These are phyloP conservation scores for Leptodactylus fuscus DNA, from an alignment of 2,113 vertebrate genomes.

Conservation along the genomic window DNA sequence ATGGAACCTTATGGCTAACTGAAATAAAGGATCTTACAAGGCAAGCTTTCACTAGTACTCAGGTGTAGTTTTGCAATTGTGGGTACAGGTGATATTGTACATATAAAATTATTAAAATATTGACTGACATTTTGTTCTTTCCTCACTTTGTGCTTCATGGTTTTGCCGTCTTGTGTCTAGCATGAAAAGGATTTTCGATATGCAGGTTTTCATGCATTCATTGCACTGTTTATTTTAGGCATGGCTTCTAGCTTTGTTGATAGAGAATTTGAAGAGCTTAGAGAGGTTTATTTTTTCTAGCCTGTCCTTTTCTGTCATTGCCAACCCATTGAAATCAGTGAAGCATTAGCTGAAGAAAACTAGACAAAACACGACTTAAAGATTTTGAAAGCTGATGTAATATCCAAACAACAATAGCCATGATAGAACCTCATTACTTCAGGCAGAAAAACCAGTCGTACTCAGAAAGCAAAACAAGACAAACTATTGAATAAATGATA, in stretches of 20 bases:
- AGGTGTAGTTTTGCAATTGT: too few species aligned
- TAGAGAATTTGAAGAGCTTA: conserved; percentile 9
- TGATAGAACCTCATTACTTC: conserved; percentile 13
- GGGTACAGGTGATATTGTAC: too few species aligned
- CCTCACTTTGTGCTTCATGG: background rate
- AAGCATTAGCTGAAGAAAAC: conserved; percentile 9
- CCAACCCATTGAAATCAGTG: conserved; percentile 17
- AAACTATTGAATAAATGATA: conserved; percentile 5
- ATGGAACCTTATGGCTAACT: too few species aligned
- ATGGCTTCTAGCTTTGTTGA: background rate
- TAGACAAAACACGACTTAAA: conserved; percentile 19
- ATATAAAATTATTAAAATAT: too few species aligned
- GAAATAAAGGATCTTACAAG: too few species aligned
- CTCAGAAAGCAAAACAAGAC: background rate
- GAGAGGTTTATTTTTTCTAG: conserved; percentile 37
- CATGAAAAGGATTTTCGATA: background rate
- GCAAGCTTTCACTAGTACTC: too few species aligned
- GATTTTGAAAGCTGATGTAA: conserved; percentile 27
- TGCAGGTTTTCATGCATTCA: background rate
- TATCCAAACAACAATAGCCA: background rate
- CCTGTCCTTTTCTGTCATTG: background rate
- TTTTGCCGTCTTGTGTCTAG: background rate
- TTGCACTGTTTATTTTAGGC: background rate
- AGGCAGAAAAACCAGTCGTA: conserved; percentile 18
- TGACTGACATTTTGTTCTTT: too few species aligned